Base-by-base conservation (phyloP, 2,888 invertebrate species). In the Drosophila phalerata region DNA sequence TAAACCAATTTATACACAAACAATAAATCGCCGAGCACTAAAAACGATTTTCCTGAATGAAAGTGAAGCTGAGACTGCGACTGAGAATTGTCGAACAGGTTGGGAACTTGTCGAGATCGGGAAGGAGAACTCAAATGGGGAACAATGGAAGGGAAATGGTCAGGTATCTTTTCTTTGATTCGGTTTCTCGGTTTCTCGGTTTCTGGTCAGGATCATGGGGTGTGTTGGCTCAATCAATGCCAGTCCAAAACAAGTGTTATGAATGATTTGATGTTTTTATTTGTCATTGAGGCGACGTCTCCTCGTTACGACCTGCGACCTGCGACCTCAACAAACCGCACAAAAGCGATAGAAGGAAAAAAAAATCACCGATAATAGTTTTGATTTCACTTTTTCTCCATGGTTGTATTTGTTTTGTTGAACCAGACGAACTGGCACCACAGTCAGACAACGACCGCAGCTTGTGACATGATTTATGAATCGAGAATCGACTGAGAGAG, bases 241-340 rank as follows among this genome's bases (percentile, higher is more conserved):
- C 90, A 83, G 69, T 0, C 45, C 60, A 68, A 89, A 88, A 88
- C 89, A 85, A 90, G 85, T 85, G 89, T 80, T 79, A 79, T 90
- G 90, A 90, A 86, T 86, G 86, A 86, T 89, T 87, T 87, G 79
- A 86, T 90, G 89, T 90, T 86, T 86, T 89, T 80, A 89, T 90
- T 88, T 86, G 84, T 78, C 64, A 57, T 64, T 73, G 45, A 57
- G 38, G 55, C n/a, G 75, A 56, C 42, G 11, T 15, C 53, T 43
- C 45, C 45, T 15, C 56, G 48, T 48, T 49, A 34, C 73, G 67
- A 78, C 48, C 76, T 69, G 64, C 38, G 28, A 40, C 53, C 74
- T 66, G 62, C 75, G 65, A 85, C 74, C 75, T 68, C 80, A 83
- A 82, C 77, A 81, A 81, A 88, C 84, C 90, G 67, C 89, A 84